Percentiles rank a stretch among this genome's conserved stretches.
Evolutionary conservation across 2,888 invertebrate species (phyloP).

Genomic region (Nebria brevicollis): DNA sequence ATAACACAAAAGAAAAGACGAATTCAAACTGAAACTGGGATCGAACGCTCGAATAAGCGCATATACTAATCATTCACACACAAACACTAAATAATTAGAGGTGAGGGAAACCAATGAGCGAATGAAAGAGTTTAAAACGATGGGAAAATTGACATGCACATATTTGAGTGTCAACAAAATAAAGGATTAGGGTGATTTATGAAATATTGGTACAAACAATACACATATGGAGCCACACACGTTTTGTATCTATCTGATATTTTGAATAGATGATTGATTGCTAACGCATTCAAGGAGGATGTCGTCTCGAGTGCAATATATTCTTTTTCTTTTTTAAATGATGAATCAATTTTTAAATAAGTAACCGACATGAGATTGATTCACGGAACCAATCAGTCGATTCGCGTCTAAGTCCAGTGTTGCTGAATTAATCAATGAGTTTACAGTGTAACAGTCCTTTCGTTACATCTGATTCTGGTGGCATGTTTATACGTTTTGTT

Average conservation of each 20-base stretch:
- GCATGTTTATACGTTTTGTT: neutral
- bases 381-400: slow-evolving; percentile 36
- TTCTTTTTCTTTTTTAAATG: neutral
- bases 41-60: neutral
- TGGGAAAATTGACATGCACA: slow-evolving; percentile 28
- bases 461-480: neutral
- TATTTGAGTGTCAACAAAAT: slow-evolving; percentile 19
- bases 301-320: neutral
- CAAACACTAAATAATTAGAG: slow-evolving; percentile 24
- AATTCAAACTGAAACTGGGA: slow-evolving; percentile 5
- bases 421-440: slow-evolving; percentile 18
- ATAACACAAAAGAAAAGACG: slow-evolving; percentile 9
- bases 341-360: slow-evolving; percentile 5
- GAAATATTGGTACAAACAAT: neutral
- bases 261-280: neutral
- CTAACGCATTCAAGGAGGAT: neutral
- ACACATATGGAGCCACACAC: neutral
- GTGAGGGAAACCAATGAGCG: slow-evolving; percentile 14
- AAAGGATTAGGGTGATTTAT: slow-evolving; percentile 2
- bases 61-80: slow-evolving; percentile 31
- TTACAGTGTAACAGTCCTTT: slow-evolving; percentile 2
- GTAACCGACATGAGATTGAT: slow-evolving; percentile 14
- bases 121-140: slow-evolving; percentile 24
- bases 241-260: neutral
- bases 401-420: slow-evolving; percentile 44